Evolutionary conservation across 1,140 invertebrate genomes (phyloP).

Genomic region (Periplaneta americana): DNA sequence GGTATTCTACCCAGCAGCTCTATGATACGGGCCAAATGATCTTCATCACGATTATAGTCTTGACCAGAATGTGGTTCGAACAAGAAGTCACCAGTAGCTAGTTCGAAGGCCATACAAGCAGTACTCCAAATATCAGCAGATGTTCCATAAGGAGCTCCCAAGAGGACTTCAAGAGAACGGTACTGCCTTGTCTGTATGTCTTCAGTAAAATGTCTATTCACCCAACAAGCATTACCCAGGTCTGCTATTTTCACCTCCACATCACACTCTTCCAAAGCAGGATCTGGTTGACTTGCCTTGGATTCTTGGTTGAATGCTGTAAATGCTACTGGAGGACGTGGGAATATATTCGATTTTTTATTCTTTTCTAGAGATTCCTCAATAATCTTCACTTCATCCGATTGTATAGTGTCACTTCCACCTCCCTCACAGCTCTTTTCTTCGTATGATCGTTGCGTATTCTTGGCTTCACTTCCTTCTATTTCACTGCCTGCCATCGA

Average conservation of each 20-base stretch:
- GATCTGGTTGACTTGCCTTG: conserved; percentile 46
- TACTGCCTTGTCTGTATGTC: conserved; percentile 99
- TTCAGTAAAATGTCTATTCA: conserved; percentile 91
- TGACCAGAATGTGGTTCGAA: conserved; percentile 96
- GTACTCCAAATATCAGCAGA: conserved; percentile 98
- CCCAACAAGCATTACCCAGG: conserved; percentile 98
- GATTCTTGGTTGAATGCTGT: not conserved
- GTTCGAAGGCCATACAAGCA: conserved; percentile 99
- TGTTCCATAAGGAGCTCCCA: conserved; percentile 90
- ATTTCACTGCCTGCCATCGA: conserved; percentile 8
- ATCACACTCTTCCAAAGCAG: conserved; percentile 77
- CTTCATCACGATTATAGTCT: conserved; percentile 88
- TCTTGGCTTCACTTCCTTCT: conserved; percentile 3
- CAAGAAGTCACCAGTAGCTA: conserved; percentile 97
- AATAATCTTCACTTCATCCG: not conserved
- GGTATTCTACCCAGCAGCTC: conserved; percentile 96
- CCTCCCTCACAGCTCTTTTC: conserved; percentile 32
- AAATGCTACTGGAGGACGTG: not conserved
- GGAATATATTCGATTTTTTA: not conserved
- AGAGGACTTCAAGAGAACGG: conserved; percentile 89
- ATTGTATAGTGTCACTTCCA: not conserved
- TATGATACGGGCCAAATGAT: conserved; percentile 97
- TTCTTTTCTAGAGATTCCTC: conserved; percentile 2
- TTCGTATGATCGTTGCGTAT: conserved; percentile 25
- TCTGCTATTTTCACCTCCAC: conserved; percentile 95